Conservation (phyloP, 2,888 invertebrate species). For the Tachina fera region DNA sequence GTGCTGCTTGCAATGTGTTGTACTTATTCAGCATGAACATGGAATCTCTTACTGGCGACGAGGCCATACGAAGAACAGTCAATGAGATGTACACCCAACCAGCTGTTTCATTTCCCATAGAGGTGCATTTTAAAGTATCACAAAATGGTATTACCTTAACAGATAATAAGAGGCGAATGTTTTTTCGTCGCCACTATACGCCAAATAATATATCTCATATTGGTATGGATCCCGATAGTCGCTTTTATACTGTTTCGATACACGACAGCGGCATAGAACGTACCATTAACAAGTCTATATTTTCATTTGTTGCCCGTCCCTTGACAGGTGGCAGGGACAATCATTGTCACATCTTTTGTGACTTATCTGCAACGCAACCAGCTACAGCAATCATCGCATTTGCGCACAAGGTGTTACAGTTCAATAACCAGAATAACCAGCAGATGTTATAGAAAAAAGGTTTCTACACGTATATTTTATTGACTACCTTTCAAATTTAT, state of each 20-base stretch:
- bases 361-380: constrained; percentile 94
- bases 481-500: constrained; percentile 17
- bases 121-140: constrained; percentile 98
- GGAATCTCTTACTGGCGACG: constrained; percentile 94
- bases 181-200: constrained; percentile 96
- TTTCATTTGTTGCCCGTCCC: constrained; percentile 97
- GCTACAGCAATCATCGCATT: constrained; percentile 93
- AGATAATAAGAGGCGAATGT: constrained; percentile 93
- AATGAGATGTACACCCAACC: constrained; percentile 86
- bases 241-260: constrained; percentile 86
- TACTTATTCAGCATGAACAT: constrained; percentile 95
- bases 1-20: constrained; percentile 95
- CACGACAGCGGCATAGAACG: constrained; percentile 73
- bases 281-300: constrained; percentile 86
- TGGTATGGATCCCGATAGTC: constrained; percentile 95
- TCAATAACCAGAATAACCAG: constrained; percentile 75
- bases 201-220: constrained; percentile 94
- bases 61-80: constrained; percentile 92
- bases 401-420: constrained; percentile 79
- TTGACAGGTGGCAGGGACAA: constrained; percentile 93
- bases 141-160: constrained; percentile 98
- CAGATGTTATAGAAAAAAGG: constrained; percentile 70
- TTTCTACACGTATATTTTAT: neutral
- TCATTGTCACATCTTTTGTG: constrained; percentile 98
- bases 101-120: constrained; percentile 86